Conservation (phyloP, 2,113 vertebrate species). For the Chiloscyllium plagiosum region DNA sequence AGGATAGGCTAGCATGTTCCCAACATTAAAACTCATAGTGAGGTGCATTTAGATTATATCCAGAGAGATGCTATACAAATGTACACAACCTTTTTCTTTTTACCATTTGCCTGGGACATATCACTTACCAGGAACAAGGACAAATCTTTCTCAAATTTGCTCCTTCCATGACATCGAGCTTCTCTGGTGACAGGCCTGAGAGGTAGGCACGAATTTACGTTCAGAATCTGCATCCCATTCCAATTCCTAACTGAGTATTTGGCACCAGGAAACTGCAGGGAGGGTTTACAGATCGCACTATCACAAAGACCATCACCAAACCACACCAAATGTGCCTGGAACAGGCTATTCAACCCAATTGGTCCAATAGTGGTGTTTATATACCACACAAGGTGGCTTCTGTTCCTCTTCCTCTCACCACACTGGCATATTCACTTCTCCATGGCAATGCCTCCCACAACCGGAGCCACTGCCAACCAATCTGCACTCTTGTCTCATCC, state of each 20-base stretch:
- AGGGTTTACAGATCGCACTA: no score
- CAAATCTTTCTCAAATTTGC: neutral
- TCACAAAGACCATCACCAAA: no score
- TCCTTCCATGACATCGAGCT: neutral
- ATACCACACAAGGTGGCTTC: neutral
- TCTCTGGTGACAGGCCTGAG: neutral
- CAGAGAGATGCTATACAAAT: no score
- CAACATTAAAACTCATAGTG: no score
- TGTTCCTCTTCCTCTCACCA: neutral
- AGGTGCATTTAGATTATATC: no score
- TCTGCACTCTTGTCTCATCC: no score
- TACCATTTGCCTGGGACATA: no score
- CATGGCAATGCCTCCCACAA: neutral
- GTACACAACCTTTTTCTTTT: no score
- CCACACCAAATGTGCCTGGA: neutral
- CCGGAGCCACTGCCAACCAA: no score
- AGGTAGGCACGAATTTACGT: neutral
- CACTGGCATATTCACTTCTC: neutral
- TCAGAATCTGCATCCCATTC: neutral
- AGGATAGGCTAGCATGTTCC: no score
- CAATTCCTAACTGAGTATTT: no score
- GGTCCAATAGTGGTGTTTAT: neutral
- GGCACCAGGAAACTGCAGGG: no score
- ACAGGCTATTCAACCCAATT: neutral
- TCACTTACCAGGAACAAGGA: neutral